phyloP scores from a whole-genome alignment of 1,140 invertebrate species.

The Daktulosphaira vitifoliae region DNA sequence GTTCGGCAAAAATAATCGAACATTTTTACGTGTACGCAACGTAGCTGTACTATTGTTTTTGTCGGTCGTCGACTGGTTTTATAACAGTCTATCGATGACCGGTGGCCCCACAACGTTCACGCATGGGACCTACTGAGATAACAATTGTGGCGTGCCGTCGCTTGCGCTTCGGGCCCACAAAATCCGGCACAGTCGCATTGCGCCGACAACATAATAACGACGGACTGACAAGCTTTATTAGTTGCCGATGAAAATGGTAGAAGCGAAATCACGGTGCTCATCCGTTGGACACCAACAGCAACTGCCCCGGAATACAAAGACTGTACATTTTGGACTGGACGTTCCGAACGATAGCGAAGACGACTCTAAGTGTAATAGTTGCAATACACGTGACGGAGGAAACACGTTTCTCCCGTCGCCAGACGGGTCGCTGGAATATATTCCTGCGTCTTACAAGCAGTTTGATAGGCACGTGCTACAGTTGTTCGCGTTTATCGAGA shows the following conservation, averaged over 20 bases:
- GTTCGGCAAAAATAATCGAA: not conserved
- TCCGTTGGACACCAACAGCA: not conserved
- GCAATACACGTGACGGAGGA: too few relatives aligned
- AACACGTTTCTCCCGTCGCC: too few relatives aligned
- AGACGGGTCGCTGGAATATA: too few relatives aligned
- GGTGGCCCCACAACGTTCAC: too few relatives aligned
- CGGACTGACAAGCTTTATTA: not conserved
- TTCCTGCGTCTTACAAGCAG: constrained; percentile 42
- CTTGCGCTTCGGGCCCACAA: too few relatives aligned
- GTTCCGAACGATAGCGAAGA: constrained; percentile 44
- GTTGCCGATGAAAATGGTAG: constrained; percentile 30
- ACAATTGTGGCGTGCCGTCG: too few relatives aligned
- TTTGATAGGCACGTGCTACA: constrained; percentile 57
- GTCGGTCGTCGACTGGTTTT: too few relatives aligned
- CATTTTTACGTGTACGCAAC: not conserved
- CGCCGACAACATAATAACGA: constrained; percentile 1
- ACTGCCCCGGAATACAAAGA: not conserved
- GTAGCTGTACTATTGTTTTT: not conserved
- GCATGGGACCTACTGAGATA: too few relatives aligned
- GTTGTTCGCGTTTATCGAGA: constrained; percentile 65
- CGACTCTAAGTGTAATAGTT: too few relatives aligned
- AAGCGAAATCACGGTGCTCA: constrained; percentile 8
- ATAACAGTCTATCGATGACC: too few relatives aligned
- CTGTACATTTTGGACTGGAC: constrained; percentile 42
- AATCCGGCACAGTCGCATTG: constrained; percentile 11